Base-by-base conservation (phyloP, 2,888 invertebrate genomes). In the Chymomyza caudatula region DNA sequence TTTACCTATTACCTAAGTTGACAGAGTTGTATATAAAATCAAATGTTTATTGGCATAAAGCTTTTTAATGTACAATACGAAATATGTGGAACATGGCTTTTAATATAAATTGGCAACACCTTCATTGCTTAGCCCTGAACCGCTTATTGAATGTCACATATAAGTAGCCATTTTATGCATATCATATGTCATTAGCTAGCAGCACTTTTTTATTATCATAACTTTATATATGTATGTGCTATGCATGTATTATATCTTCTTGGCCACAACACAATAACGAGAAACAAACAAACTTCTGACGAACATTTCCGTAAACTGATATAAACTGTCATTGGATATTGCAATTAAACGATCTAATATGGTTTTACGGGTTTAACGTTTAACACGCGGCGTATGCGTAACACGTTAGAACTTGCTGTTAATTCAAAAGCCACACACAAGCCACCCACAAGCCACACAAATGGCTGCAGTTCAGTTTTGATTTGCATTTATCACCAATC, bases 81-180 rank as follows among this genome's bases (percentile, higher is more conserved):
- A 37, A 37, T 37, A 37, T 37, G 29, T 37, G 29, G 29, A 37
- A 37, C 29, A 37, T 11, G 73, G 67, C 64, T 78, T 82, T 82
- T 73, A 78, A 78, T 76, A 83, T 80, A 79, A 83, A 80, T 80
- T 80, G 79, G 75, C 79, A 80, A 84, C 86, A 80, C 80, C 85
- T 86, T 80, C 78, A 65, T 67, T 75, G 70, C 71, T 77, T 75
- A 81, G 82, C 86, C 80, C 82, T 80, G 80, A 80, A 76, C 80
- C 73, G 80, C 80, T 80, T 86, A 86, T 84, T 78, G 82, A 86
- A 76, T 80, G 75, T 71, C 74, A 70, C 71, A 11, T 37, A 11
- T 37, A 37, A 37, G 29, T 37, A 37, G 29, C 29, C 29, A 37
- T 37, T 37, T 3, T 37, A 37, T 37, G 29, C 29, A 37, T 37